Evolutionary conservation across 2,797 vertebrate genomes (phyloP), one percentile per base, ranked within the genome.

Genomic region (Odontamblyopus rebecca): DNA sequence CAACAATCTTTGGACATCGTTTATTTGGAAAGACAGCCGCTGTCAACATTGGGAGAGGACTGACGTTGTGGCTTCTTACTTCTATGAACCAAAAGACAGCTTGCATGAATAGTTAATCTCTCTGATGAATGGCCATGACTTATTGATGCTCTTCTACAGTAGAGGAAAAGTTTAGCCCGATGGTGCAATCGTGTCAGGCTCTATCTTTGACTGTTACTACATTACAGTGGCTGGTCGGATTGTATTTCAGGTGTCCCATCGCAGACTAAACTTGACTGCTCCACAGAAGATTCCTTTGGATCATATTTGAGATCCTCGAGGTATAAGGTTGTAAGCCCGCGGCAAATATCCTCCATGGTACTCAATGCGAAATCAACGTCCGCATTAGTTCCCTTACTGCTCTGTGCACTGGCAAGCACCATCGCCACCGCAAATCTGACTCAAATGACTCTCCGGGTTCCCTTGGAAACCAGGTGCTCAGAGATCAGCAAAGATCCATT

Each of bases 381-480:
- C 69, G 84, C 74, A 71, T 83, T 72, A 85, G 74, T 82, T 78
- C 73, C 65, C 48, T 63, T 50, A 41, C 81, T 71, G 54, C 69
- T 77, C 73, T 76, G 63, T 63, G 70, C 66, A 48, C 63, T 74
- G 70, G 67, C 69, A 51, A 66, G 62, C 67, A 75, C 71, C 77
- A 61, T 84, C 72, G 75, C 79, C 75, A 50, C 75, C 74, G 76
- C 85, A 86, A 83, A 89, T 89, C 73, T 76, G 80, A 85, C 83
- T 88, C 82, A 82, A 79, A 86, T 81, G 77, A 83, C 85, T 87
- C 83, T 80, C 72, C 72, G 75, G 80, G 92, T 94, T 93, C 89
- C 93, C 91, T 89, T 93, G 92, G 92, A 91, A 94, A 94, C 93
- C 87, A 91, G 90, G 87, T 91, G 84, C 85, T 89, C 77, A 66